A percentile compares a stretch with the other conserved stretches of the same genome.
Evolutionary conservation across 2,888 invertebrate genomes (phyloP).

Genomic region (Rhorus exstirpatorius): DNA sequence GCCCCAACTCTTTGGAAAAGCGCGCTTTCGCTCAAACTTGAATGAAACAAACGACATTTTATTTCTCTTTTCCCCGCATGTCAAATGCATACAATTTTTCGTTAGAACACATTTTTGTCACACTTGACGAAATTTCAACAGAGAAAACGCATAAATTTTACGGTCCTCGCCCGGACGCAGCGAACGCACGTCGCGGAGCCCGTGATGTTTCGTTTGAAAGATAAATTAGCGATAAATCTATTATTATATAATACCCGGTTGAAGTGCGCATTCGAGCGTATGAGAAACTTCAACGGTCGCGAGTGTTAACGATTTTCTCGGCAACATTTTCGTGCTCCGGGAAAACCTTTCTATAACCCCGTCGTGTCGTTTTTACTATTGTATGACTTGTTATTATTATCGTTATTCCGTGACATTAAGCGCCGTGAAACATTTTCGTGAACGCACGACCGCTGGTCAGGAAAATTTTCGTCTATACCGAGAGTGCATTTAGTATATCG

Average conservation of each 20-base stretch:
- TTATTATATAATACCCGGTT: constrained; percentile 62
- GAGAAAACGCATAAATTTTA: too few relatives aligned
- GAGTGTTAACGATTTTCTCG: constrained; percentile 10
- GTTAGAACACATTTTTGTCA: too few relatives aligned
- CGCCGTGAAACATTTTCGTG: constrained; percentile 23
- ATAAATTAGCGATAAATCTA: constrained; percentile 56
- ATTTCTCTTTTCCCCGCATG: too few relatives aligned
- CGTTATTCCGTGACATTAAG: constrained; percentile 6
- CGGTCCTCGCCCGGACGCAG: too few relatives aligned
- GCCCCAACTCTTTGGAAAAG: too few relatives aligned
- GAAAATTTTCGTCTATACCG: too few relatives aligned
- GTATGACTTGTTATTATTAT: constrained; percentile 20
- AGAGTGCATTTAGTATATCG: too few relatives aligned
- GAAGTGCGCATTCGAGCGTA: background rate
- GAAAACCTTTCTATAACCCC: background rate
- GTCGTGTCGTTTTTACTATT: constrained; percentile 40
- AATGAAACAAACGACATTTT: too few relatives aligned
- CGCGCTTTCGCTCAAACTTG: too few relatives aligned
- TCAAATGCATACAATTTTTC: too few relatives aligned
- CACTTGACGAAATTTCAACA: too few relatives aligned
- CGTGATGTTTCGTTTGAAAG: constrained; percentile 35
- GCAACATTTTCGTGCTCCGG: background rate
- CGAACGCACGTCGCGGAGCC: background rate
- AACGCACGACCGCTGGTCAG: too few relatives aligned
- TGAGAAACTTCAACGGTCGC: constrained; percentile 18